Evolutionary conservation across 1,140 invertebrate species (phyloP), one percentile per base, ranked within the genome.

Genomic region (Coenobita brevimanus): DNA sequence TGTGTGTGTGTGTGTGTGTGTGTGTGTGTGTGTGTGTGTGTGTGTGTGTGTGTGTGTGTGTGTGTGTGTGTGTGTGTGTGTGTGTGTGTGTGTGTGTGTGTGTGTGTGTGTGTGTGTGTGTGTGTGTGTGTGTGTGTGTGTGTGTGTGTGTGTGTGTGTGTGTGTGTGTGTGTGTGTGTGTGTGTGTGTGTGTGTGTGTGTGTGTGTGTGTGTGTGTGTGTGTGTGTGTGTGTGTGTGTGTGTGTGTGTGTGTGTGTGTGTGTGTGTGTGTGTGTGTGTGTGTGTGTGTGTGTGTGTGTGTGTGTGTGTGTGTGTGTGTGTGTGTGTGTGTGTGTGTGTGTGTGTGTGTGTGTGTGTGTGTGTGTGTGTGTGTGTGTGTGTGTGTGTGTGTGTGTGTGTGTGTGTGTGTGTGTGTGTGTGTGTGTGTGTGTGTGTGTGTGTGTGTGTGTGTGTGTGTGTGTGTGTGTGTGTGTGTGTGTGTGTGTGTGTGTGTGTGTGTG

Each of bases 151-250:
- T 57, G n/a, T 57, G n/a, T 57, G n/a, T 57, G n/a, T 57, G n/a
- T 57, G n/a, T 57, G n/a, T 57, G n/a, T 57, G n/a, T 69, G n/a
- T 57, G n/a, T 57, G n/a, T 57, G n/a, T 57, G n/a, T 57, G n/a
- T 57, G n/a, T 57, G n/a, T 57, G n/a, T 57, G 38, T 71, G 36
- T 71, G 17, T 71, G 38, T 71, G 38, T 71, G 38, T 71, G 38
- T 71, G 38, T 71, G 38, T 71, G 38, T 71, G 38, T 71, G 38
- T 71, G n/a, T 62, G 27, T 62, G 27, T 62, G 38, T 71, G 38
- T 71, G 38, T 71, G 17, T 71, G 38, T 71, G 38, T 71, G 38
- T 71, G 38, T 30, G 38, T 30, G 38, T 30, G 38, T 30, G 38
- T 30, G 38, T 30, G 30, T 33, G 30, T 33, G 30, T 33, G 30